phyloP scores from a whole-genome alignment of 2,888 invertebrate species.

The Coenonympha glycerion region DNA sequence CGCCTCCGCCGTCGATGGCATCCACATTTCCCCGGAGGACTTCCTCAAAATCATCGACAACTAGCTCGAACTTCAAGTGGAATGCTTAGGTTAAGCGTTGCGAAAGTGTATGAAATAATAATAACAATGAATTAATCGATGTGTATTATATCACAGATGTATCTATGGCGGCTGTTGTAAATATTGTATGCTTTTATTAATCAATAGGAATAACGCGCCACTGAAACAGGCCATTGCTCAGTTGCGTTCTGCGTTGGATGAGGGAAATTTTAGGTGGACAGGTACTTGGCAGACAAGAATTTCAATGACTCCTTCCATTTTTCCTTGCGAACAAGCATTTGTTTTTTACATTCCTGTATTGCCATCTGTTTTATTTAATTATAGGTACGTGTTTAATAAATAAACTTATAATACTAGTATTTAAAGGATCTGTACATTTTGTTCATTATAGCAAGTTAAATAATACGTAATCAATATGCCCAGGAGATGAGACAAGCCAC shows the following conservation, averaged over 20 bases:
- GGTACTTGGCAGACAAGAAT: background rate
- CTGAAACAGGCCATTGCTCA: conserved; percentile 72
- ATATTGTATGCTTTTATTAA: conserved; percentile 71
- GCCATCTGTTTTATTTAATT: conserved; percentile 5
- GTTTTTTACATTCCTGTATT: conserved; percentile 1
- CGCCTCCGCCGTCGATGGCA: conserved; percentile 39
- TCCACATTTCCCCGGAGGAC: conserved; percentile 57
- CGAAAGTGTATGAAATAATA: conserved; percentile 35
- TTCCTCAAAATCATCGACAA: conserved; percentile 63
- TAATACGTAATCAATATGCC: no score
- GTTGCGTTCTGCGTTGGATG: no score
- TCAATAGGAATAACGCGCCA: conserved; percentile 60
- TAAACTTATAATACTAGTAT: no score
- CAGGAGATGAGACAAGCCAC: no score
- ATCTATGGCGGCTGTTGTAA: conserved; percentile 60
- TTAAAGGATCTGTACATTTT: no score
- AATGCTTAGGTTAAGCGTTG: conserved; percentile 32
- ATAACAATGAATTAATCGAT: conserved; percentile 44
- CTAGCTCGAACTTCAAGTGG: conserved; percentile 40
- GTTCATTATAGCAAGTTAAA: no score
- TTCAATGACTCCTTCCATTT: conserved; percentile 1
- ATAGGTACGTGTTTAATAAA: conserved; percentile 1
- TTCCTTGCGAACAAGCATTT: conserved; percentile 12
- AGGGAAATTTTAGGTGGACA: conserved; percentile 3
- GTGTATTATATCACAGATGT: conserved; percentile 57